phyloP scores from a whole-genome alignment of 2,797 vertebrate species.

The Malacoraja senta region DNA sequence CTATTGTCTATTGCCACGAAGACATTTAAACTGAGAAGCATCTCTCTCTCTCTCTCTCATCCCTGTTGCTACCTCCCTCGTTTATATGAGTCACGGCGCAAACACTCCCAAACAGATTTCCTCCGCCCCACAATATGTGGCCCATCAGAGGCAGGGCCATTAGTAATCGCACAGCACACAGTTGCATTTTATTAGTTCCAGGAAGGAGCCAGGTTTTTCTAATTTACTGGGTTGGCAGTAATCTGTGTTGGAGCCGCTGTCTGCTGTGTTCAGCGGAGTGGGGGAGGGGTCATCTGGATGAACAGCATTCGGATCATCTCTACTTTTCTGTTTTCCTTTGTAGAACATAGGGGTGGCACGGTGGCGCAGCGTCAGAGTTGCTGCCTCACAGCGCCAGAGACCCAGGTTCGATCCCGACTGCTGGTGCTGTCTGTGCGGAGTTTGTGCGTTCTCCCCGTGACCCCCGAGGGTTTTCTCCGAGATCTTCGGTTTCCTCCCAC shows the following conservation, averaged over 20 bases:
- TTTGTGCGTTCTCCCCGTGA: too few species aligned
- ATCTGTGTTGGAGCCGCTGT: not conserved
- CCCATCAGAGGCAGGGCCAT: not conserved
- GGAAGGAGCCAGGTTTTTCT: not conserved
- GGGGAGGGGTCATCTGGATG: not conserved
- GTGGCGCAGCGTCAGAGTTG: too few species aligned
- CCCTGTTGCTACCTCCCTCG: not conserved
- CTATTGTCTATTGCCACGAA: not conserved
- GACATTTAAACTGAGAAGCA: not conserved
- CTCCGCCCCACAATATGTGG: not conserved
- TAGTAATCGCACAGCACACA: not conserved
- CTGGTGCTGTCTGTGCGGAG: too few species aligned
- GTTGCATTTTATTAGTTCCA: not conserved
- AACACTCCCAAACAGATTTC: not conserved
- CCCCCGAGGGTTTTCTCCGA: too few species aligned
- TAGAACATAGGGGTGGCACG: too few species aligned
- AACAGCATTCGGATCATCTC: not conserved
- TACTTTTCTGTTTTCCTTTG: not conserved
- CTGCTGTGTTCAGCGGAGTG: not conserved
- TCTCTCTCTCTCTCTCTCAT: not conserved
- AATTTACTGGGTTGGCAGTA: slow-evolving; percentile 12
- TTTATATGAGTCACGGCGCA: not conserved
- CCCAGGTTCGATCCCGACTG: too few species aligned
- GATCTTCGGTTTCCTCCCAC: too few species aligned
- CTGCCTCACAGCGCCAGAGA: too few species aligned